phyloP scores from a whole-genome alignment of 2,888 invertebrate genomes.

The Thalpophila matura region DNA sequence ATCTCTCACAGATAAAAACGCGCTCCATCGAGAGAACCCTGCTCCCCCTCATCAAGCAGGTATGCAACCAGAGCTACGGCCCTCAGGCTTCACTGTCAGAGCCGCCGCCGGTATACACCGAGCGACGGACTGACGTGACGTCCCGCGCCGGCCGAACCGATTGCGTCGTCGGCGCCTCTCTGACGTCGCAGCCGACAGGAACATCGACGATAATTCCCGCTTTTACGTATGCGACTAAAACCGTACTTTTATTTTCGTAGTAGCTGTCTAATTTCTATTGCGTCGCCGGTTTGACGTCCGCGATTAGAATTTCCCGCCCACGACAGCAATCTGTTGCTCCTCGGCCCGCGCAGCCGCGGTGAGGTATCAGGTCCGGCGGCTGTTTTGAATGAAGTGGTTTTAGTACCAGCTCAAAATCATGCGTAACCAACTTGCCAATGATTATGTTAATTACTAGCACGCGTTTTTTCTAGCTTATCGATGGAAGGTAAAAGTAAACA shows the following conservation, averaged over 20 bases:
- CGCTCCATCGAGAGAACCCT: slow-evolving; percentile 98
- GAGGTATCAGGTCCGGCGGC: slow-evolving; percentile 70
- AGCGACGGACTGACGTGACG: slow-evolving; percentile 66
- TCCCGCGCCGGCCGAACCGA: slow-evolving; percentile 60
- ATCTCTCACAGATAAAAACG: slow-evolving; percentile 96
- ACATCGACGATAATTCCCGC: slow-evolving; percentile 75
- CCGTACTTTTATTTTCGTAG: slow-evolving; percentile 82
- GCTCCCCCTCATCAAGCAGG: slow-evolving; percentile 98
- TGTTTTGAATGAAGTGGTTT: slow-evolving; percentile 69
- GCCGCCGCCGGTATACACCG: slow-evolving; percentile 25
- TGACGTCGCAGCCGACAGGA: slow-evolving; percentile 77
- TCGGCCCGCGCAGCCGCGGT: slow-evolving; percentile 80
- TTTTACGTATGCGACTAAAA: slow-evolving; percentile 83
- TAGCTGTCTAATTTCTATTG: slow-evolving; percentile 74
- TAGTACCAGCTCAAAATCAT: slow-evolving; percentile 7
- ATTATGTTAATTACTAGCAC: slow-evolving; percentile 6
- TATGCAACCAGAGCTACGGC: slow-evolving; percentile 85
- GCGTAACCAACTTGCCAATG: slow-evolving; percentile 9
- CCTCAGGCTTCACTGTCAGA: slow-evolving; percentile 43
- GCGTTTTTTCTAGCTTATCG: slow-evolving; percentile 4
- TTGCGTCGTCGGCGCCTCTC: slow-evolving; percentile 72
- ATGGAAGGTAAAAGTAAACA: slow-evolving; percentile 24
- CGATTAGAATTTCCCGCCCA: slow-evolving; percentile 85
- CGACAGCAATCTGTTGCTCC: slow-evolving; percentile 86
- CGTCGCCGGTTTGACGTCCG: slow-evolving; percentile 76